Percentiles rank a stretch among this genome's conserved stretches.
Conservation (phyloP, 1,140 invertebrate genomes). For the Bombus balteatus region DNA sequence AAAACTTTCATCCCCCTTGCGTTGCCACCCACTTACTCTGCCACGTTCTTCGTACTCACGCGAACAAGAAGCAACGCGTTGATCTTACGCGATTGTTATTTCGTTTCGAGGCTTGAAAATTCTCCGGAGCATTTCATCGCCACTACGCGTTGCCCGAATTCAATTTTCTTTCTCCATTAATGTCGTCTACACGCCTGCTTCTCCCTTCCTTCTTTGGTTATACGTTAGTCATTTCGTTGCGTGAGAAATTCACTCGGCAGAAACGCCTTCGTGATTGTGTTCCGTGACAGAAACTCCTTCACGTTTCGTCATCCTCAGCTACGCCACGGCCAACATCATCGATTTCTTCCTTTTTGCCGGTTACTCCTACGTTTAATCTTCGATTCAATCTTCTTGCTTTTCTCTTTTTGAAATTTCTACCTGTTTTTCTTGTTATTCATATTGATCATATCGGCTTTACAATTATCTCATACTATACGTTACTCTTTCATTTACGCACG, state of each 20-base stretch:
- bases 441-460: no score
- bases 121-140: background rate
- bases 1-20: background rate
- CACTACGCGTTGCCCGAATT: background rate
- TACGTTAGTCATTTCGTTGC: background rate
- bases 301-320: background rate
- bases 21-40: background rate
- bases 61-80: no score
- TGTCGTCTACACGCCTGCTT: no score
- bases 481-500: no score
- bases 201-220: background rate
- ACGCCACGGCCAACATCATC: background rate
- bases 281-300: slow-evolving; percentile 6
- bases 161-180: slow-evolving; percentile 38
- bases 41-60: background rate
- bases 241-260: background rate
- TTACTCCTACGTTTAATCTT: background rate
- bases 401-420: background rate
- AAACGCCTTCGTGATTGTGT: background rate
- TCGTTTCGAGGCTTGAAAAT: background rate
- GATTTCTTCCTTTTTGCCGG: background rate
- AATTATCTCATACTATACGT: no score
- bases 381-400: background rate
- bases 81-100: background rate
- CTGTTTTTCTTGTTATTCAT: no score